phyloP scores from a whole-genome alignment of 37 sponge, comb jelly and placozoan genomes.

The Hormiphora californensis region DNA sequence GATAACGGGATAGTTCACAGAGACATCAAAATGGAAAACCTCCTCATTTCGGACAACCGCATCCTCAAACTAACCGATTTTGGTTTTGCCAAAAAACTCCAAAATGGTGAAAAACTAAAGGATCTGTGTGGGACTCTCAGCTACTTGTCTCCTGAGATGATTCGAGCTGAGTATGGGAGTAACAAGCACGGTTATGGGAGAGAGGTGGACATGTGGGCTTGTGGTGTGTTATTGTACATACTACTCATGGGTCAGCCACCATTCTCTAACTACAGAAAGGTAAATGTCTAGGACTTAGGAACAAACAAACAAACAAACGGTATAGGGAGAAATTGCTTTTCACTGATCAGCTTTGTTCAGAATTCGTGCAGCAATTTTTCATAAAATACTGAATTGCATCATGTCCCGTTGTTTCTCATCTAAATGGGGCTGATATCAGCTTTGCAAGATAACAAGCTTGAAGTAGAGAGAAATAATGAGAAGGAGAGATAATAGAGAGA shows the following conservation, averaged over 20 bases:
- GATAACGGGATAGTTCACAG: slow-evolving; percentile 14
- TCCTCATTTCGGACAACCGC: not conserved
- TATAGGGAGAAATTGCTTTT: too few species aligned
- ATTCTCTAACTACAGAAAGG: not conserved
- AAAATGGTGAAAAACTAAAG: slow-evolving; percentile 4
- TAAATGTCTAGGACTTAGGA: too few species aligned
- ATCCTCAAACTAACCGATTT: slow-evolving; percentile 39
- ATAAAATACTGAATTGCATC: too few species aligned
- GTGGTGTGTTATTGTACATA: slow-evolving; percentile 31
- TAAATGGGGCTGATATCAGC: too few species aligned
- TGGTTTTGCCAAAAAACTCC: slow-evolving; percentile 21
- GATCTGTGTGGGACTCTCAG: slow-evolving; percentile 40
- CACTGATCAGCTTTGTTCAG: too few species aligned
- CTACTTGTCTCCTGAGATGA: slow-evolving; percentile 39
- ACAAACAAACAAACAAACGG: too few species aligned
- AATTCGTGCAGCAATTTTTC: too few species aligned
- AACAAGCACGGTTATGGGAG: slow-evolving; percentile 16
- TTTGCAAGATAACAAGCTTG: too few species aligned
- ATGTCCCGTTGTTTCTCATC: too few species aligned
- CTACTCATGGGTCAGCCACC: slow-evolving; percentile 16
- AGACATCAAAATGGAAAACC: slow-evolving; percentile 49
- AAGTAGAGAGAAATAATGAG: too few species aligned
- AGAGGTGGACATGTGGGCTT: slow-evolving; percentile 48
- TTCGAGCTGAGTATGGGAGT: not conserved
- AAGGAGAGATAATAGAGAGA: too few species aligned